Conservation (phyloP, 1,140 invertebrate genomes). For the Sinella curviseta region DNA sequence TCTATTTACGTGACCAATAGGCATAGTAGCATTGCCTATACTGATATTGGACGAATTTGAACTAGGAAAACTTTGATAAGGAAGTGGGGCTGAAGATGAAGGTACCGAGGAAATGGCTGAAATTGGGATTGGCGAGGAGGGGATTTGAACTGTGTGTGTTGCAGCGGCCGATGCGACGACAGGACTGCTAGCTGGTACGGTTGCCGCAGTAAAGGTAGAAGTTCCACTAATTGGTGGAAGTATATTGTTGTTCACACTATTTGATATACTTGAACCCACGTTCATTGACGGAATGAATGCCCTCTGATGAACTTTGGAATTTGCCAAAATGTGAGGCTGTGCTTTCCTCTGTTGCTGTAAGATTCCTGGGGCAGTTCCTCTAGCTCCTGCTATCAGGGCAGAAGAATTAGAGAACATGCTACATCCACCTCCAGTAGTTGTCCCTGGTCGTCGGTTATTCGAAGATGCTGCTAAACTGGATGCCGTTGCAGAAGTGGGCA, state of each 20-base stretch:
- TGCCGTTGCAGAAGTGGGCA: slow-evolving; percentile 21
- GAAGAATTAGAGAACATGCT: background rate
- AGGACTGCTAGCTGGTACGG: background rate
- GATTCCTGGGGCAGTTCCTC: slow-evolving; percentile 8
- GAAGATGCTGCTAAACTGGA: slow-evolving; percentile 27
- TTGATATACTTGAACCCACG: background rate
- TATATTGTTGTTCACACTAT: slow-evolving; percentile 23
- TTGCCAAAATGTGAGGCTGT: slow-evolving; percentile 41
- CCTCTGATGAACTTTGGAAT: slow-evolving; percentile 40
- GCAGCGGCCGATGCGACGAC: background rate
- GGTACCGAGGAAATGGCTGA: background rate
- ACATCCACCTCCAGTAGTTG: slow-evolving; percentile 19
- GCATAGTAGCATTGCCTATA: background rate
- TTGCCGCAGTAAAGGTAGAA: background rate
- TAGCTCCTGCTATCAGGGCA: slow-evolving; percentile 1
- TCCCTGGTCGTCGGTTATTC: slow-evolving; percentile 13
- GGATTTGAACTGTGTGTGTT: background rate
- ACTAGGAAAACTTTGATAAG: background rate
- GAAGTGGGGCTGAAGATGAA: background rate
- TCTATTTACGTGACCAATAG: background rate
- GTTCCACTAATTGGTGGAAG: background rate
- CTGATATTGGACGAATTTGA: slow-evolving; percentile 1
- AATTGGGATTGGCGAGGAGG: background rate
- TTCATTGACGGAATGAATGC: slow-evolving; percentile 27
- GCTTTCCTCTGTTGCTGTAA: slow-evolving; percentile 37